A percentile compares a stretch with the other conserved stretches of the same genome.
Evolutionary conservation across 1,140 invertebrate genomes (phyloP).

Genomic region (Coenobita brevimanus): DNA sequence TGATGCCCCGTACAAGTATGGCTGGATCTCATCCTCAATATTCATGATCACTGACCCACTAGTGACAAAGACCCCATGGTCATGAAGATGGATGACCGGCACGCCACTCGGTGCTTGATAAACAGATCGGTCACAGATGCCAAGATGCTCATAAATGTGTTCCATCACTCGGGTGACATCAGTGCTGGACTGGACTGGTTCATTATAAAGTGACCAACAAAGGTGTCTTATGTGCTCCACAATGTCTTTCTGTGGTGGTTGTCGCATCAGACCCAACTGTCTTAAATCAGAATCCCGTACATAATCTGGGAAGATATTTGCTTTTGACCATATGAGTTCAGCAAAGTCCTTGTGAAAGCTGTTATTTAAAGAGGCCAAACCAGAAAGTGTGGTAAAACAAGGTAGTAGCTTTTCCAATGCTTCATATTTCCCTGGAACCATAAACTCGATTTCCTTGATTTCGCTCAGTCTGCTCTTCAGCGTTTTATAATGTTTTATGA

Average conservation of each 20-base stretch:
- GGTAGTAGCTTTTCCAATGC: neutral
- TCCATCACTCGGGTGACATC: conserved; percentile 9
- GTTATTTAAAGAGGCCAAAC: no score
- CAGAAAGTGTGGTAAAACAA: neutral
- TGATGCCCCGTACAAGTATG: no score
- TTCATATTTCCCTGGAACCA: neutral
- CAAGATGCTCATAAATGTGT: conserved; percentile 27
- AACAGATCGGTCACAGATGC: neutral
- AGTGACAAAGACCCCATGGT: neutral
- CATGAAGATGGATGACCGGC: conserved; percentile 1
- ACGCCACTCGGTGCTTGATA: neutral
- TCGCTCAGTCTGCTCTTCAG: neutral
- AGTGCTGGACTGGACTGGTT: neutral
- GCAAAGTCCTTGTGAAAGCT: neutral
- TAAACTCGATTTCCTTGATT: conserved; percentile 14
- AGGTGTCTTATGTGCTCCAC: neutral
- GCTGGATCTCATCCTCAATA: no score
- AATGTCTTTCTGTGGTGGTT: conserved; percentile 22
- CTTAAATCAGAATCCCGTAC: neutral
- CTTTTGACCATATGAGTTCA: conserved; percentile 22
- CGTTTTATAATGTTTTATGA: neutral
- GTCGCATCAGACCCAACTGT: no score
- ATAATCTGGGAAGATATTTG: conserved; percentile 14
- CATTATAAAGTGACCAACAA: no score
- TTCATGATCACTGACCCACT: neutral